Conservation (phyloP, 2,797 vertebrate genomes). For the Sarcoramphus papa region DNA sequence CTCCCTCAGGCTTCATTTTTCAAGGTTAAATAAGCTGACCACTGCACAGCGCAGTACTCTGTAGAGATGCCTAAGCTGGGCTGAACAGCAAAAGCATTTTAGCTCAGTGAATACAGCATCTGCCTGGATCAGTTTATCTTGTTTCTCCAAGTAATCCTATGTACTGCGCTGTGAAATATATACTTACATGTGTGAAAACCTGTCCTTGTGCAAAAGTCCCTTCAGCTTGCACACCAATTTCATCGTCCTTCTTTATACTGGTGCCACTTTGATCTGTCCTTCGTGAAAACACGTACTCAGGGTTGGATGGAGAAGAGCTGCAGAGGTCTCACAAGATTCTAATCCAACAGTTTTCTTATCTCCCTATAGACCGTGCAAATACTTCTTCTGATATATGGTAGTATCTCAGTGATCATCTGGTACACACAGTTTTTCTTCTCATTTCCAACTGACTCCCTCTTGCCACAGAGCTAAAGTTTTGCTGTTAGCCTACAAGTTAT, state of each 20-base stretch:
- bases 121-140: background rate
- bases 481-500: background rate
- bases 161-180: background rate
- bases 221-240: background rate
- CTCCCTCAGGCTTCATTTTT: background rate
- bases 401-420: background rate
- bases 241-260: background rate
- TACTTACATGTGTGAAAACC: background rate
- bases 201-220: background rate
- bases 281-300: accelerated
- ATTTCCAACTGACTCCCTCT: background rate
- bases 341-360: background rate
- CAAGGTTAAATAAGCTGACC: background rate
- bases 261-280: background rate
- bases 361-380: background rate
- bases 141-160: background rate
- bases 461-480: background rate
- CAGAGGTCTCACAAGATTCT: background rate
- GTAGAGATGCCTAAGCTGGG: background rate
- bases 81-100: background rate
- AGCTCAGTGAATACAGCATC: background rate
- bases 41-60: background rate
- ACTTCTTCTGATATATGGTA: background rate
- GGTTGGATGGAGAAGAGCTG: background rate
- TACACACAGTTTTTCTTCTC: background rate